Conservation (phyloP, 2,113 vertebrate genomes). For the Phalacrocorax aristotelis region DNA sequence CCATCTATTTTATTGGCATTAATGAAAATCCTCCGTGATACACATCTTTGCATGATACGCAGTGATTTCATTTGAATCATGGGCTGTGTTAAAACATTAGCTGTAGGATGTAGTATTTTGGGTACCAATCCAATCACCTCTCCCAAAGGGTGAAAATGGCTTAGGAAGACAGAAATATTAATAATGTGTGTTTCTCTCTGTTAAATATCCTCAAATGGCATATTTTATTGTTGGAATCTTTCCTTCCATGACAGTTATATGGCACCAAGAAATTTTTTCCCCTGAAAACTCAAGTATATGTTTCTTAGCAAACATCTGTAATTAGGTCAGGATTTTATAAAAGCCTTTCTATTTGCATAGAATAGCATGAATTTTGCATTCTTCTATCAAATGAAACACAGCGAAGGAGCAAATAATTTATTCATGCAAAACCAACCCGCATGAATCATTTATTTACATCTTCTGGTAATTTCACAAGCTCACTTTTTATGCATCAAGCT, state of each 20-base stretch:
- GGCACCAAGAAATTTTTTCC: neutral
- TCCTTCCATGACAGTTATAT: neutral
- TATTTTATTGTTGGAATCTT: neutral
- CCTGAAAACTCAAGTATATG: neutral
- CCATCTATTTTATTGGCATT: constrained; percentile 10
- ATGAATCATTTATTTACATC: constrained; percentile 79
- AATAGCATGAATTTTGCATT: constrained; percentile 71
- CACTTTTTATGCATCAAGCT: constrained; percentile 47
- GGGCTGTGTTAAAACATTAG: neutral
- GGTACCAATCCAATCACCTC: neutral
- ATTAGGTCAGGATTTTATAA: constrained; percentile 68
- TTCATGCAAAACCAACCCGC: constrained; percentile 72
- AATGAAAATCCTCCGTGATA: neutral
- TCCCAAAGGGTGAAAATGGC: neutral
- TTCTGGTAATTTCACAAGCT: constrained; percentile 69
- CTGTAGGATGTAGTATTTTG: neutral
- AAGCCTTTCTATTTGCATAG: constrained; percentile 64
- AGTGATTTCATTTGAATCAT: neutral
- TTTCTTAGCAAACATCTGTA: constrained; percentile 56
- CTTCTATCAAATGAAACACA: constrained; percentile 56
- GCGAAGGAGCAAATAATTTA: constrained; percentile 72
- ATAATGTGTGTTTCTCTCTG: neutral
- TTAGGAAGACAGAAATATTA: neutral
- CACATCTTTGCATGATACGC: neutral
- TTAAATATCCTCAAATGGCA: neutral